Base-by-base conservation (phyloP, 2,888 invertebrate genomes). In the Ferdinandea cuprea region DNA sequence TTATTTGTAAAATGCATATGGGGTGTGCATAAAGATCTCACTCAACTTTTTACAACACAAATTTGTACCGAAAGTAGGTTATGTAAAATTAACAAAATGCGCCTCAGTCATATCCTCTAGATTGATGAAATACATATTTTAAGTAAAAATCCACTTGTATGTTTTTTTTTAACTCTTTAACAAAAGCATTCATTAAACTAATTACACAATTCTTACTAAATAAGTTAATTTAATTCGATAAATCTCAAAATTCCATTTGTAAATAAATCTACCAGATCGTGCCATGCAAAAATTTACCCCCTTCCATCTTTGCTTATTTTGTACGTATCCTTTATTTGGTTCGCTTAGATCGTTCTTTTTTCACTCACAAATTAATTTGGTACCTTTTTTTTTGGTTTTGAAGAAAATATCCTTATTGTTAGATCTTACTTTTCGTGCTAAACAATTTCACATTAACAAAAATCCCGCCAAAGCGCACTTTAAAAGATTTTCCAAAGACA, bases 241-340 rank as follows among this genome's bases (percentile, higher is more conserved):
- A 7, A 17, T 9, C 9, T 17, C 3, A 7, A 42, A 42, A 7
- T 17, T 15, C 2, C 17, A 19, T 1, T 44, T 42, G 40, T 15
- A 15, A 15, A 9, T 8, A 1, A 1, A 13, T 37, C n/a, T 56
- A 48, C 9, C 9, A 17, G 11, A 21, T 40, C 68, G 68, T 80
- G 74, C 74, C 42, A 73, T 80, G 80, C 80, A 71, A 59, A 8
- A 52, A 69, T 76, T 65, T 80, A 80, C 80, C 76, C 21, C 65
- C 69, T 68, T 81, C 69, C 63, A 69, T 69, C 11, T 58, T 30
- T 40, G 63, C 42, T 28, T 11, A 2, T 8, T 68, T 48, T 13
- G 19, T 48, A 21, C 56, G 37, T 48, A 72, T 72, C 58, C 65
- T 59, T 65, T 19, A 8, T 15, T 37, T n/a, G n/a, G n/a, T n/a